Base-by-base conservation (phyloP, 2,113 vertebrate species). In the Phalacrocorax pelagicus region DNA sequence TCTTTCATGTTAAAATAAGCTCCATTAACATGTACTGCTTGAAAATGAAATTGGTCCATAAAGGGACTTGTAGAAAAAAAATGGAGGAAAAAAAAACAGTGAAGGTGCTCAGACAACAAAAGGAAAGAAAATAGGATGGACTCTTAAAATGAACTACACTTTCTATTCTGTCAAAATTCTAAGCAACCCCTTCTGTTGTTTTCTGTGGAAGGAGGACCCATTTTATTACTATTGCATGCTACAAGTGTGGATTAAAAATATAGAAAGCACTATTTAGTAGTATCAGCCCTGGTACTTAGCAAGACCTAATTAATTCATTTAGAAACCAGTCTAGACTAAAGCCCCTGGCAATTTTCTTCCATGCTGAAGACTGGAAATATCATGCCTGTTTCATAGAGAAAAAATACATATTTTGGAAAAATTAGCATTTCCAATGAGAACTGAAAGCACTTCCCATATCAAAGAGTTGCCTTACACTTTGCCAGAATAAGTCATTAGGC, bases 71-170 rank as follows among this genome's bases (percentile, higher is more conserved):
- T 10, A 44, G 34, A 18, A 44, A 80, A 73, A 67, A 38, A 44
- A 0, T 1, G 2, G 3, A 2, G 16, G 16, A 38, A 34, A 15
- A 26, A 26, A 54, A 47, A 36, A 2, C 2, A 55, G 18, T 10
- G 1, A 42, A 78, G 24, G 15, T n/a, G 1, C 3, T 70, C 24
- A 66, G 21, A n/a, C 8, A 63, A 74, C 2, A 74, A 66, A 57
- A 78, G 6, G 15, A 30, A 73, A 70, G 6, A 42, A 74, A 79
- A 30, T 12, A 59, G 4, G 12, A 44, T 19, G 6, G 14, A n/a
- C 11, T 74, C 24, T 51, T 67, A 29, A 67, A 55, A 71, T n/a
- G 0, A 42, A 34, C 11, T 13, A 4, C 2, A 3, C 27, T 1
- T 71, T 85, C 23, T 26, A 71, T 18, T 65, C 24, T 49, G 15